A percentile compares a stretch with the other conserved stretches of the same genome.
These are phyloP conservation scores for Rhogogaster chlorosoma DNA, from an alignment of 2,888 invertebrate species.

Conservation along the genomic window DNA sequence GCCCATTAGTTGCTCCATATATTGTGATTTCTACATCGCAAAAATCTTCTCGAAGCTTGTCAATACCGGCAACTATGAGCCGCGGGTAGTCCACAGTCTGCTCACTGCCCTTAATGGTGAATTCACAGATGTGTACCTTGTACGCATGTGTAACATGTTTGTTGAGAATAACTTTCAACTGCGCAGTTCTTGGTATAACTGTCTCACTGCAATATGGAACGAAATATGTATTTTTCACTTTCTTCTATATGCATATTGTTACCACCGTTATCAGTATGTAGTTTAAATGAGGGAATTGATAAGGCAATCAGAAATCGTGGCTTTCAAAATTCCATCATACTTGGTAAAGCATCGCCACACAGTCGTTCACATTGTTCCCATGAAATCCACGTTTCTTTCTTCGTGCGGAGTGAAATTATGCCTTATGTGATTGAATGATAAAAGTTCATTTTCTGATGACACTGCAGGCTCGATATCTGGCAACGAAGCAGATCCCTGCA, in stretches of 20 bases:
- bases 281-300: background rate
- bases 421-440: background rate
- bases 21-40: background rate
- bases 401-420: background rate
- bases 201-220: background rate
- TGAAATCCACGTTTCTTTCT: background rate
- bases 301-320: background rate
- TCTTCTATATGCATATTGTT: background rate
- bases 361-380: background rate
- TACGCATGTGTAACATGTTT: background rate
- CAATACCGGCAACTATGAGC: background rate
- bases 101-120: background rate
- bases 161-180: background rate
- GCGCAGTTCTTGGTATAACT: background rate
- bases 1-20: background rate
- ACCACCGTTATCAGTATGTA: background rate
- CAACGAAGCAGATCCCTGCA: background rate
- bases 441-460: slow-evolving; percentile 14
- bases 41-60: background rate
- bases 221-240: background rate
- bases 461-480: background rate
- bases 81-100: background rate
- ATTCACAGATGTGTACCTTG: background rate
- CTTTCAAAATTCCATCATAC: background rate
- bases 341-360: background rate